Percentiles rank a stretch among this genome's conserved stretches.
Evolutionary conservation across 2,888 invertebrate genomes (phyloP).

Genomic region (Papilio gigon): DNA sequence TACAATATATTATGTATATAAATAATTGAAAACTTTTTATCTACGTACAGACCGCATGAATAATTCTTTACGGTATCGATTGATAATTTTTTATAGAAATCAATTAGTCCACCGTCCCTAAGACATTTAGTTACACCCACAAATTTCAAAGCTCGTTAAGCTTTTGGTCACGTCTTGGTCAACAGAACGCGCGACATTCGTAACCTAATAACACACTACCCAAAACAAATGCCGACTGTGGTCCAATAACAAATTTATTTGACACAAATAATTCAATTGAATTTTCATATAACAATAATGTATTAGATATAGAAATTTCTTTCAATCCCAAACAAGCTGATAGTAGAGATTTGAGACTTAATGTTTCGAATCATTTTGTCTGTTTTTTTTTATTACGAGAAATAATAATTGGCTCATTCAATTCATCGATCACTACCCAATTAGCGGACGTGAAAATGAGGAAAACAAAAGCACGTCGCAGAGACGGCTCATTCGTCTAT

Average conservation of each 20-base stretch:
- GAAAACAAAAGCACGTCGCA: not conserved
- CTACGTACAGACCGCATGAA: not conserved
- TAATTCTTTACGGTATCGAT: not conserved
- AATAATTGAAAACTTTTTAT: not conserved
- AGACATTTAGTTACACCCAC: slow-evolving; percentile 17
- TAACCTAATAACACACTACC: not conserved
- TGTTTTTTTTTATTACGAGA: not conserved
- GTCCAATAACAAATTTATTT: not conserved
- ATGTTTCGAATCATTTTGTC: not conserved
- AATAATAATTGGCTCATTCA: not conserved
- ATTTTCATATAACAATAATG: not conserved
- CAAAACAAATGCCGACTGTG: not conserved
- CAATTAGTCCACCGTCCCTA: slow-evolving; percentile 8
- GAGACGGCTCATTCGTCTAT: not conserved
- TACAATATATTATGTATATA: not conserved
- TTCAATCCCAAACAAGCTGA: not conserved
- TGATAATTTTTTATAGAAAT: slow-evolving; percentile 2
- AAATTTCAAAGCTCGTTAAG: slow-evolving; percentile 21
- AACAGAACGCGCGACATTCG: slow-evolving; percentile 8
- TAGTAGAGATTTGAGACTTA: no score
- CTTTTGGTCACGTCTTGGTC: slow-evolving; percentile 23
- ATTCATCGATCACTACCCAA: not conserved
- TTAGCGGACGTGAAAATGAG: not conserved
- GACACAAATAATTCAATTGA: not conserved
- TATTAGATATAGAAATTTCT: not conserved